Conservation (phyloP, 2,113 vertebrate species). For the Brachyhypopomus gauderio region DNA sequence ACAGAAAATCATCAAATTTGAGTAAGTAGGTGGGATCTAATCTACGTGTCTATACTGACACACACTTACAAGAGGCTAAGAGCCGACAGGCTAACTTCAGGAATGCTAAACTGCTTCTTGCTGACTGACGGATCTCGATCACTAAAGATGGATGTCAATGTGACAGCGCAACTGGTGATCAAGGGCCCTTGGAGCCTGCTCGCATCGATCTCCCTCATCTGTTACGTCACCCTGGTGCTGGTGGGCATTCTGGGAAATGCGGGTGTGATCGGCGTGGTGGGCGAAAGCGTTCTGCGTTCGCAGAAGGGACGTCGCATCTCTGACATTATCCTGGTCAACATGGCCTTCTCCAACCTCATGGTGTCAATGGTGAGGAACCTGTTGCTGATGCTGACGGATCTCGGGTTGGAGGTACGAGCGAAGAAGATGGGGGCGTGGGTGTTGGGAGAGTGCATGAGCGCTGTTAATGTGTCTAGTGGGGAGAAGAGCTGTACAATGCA, state of each 20-base stretch:
- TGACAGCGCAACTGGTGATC: neutral
- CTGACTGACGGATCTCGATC: neutral
- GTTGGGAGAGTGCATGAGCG: neutral
- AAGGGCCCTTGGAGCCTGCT: neutral
- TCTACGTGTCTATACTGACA: neutral
- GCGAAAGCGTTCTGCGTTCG: conserved; percentile 61
- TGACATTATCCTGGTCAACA: conserved; percentile 76
- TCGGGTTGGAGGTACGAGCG: conserved; percentile 66
- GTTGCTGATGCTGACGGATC: conserved; percentile 69
- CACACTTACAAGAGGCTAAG: neutral
- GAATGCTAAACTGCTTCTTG: too few relatives aligned
- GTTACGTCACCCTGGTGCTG: conserved; percentile 71
- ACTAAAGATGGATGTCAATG: neutral
- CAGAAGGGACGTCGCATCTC: conserved; percentile 59
- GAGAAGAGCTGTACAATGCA: too few relatives aligned
- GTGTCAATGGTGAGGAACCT: conserved; percentile 72
- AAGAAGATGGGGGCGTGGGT: neutral
- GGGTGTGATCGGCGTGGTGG: conserved; percentile 67
- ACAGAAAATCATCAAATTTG: too few relatives aligned
- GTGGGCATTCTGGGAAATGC: conserved; percentile 72
- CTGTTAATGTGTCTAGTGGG: neutral
- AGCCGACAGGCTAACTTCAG: too few relatives aligned
- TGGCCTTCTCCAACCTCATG: conserved; percentile 74
- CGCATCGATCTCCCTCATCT: conserved; percentile 40
- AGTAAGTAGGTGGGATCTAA: neutral